A percentile compares a stretch with the other conserved stretches of the same genome.
Conservation (phyloP, 2,888 invertebrate species). For the Omphaloscelis lunosa region DNA sequence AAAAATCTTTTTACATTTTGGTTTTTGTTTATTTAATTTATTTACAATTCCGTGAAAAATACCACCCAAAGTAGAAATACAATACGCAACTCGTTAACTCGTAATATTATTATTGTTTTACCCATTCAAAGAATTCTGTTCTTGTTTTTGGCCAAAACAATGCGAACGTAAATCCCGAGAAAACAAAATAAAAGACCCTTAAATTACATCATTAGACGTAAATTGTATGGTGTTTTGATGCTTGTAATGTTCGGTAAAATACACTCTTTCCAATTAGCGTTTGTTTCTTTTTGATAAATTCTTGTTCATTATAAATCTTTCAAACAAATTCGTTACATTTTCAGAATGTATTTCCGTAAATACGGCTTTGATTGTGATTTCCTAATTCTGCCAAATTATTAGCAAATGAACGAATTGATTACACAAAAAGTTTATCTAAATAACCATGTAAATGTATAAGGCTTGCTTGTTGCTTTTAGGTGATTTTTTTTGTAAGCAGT, state of each 20-base stretch:
- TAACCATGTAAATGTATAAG: background rate
- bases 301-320: constrained; percentile 46
- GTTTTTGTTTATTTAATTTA: background rate
- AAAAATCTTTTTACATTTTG: background rate
- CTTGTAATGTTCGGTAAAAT: constrained; percentile 38
- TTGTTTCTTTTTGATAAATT: constrained; percentile 52
- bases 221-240: constrained; percentile 46
- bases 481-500: background rate
- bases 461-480: too few species aligned
- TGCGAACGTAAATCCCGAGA: constrained; percentile 1
- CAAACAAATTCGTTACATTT: constrained; percentile 30
- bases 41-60: too few species aligned
- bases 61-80: background rate
- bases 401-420: constrained; percentile 8
- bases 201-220: constrained; percentile 46
- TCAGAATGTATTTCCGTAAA: constrained; percentile 18
- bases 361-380: constrained; percentile 17
- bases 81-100: background rate
- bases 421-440: background rate
- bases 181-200: constrained; percentile 31
- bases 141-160: constrained; percentile 20
- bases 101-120: background rate
- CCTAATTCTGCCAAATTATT: constrained; percentile 12
- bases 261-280: constrained; percentile 49
- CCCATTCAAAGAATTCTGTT: constrained; percentile 7